These are phyloP conservation scores for Campylomormyrus tamandua DNA, from an alignment of 2,113 vertebrate species.

Conservation along the genomic window DNA sequence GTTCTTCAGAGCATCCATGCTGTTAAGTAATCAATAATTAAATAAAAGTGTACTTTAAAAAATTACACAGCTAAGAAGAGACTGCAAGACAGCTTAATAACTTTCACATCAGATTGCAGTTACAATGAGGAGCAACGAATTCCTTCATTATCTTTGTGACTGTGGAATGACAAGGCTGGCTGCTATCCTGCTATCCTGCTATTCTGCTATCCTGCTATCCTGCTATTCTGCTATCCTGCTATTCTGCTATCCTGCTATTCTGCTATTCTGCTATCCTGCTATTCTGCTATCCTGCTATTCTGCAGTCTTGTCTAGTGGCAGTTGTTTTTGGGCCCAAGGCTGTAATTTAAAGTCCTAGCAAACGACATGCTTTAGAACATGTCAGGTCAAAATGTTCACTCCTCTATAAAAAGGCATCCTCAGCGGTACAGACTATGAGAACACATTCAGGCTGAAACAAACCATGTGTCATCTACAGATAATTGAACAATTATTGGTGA, in stretches of 20 bases:
- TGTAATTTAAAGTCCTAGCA: neutral
- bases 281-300: neutral
- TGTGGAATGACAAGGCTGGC: neutral
- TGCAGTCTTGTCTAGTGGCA: neutral
- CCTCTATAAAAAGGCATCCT: neutral
- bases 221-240: neutral
- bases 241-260: neutral
- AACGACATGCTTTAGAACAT: neutral
- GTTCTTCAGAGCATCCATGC: neutral
- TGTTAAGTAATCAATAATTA: neutral
- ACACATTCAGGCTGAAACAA: neutral
- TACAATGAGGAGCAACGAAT: neutral
- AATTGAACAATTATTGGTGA: neutral
- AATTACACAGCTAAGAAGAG: neutral
- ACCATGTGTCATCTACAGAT: neutral
- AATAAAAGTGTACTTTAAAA: neutral
- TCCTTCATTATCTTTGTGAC: neutral
- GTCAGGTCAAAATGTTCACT: neutral
- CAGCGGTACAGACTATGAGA: neutral
- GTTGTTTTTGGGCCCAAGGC: neutral
- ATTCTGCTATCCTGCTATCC: no score
- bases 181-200: no score
- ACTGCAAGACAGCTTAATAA: neutral
- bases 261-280: no score
- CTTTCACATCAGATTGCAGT: neutral